phyloP scores from a whole-genome alignment of 2,797 vertebrate species.

The Parauchenoglanis punctatus region DNA sequence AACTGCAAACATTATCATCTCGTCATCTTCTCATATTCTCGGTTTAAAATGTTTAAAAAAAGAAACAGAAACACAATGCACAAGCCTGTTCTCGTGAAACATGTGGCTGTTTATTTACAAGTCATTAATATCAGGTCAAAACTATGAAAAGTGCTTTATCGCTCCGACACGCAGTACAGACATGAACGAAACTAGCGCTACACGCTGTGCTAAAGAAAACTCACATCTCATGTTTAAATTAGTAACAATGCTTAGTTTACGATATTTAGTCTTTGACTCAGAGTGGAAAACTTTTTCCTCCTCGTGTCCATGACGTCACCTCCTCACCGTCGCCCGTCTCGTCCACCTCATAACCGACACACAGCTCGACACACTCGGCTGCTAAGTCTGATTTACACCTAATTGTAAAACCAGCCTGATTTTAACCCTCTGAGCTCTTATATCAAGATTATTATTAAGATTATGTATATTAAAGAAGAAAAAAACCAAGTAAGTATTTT shows the following conservation, averaged over 20 bases:
- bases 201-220: constrained; percentile 43
- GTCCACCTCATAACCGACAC: background rate
- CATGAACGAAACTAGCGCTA: constrained; percentile 58
- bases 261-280: background rate
- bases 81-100: background rate
- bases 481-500: background rate
- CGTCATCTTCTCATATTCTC: background rate
- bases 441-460: background rate
- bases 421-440: background rate
- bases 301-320: background rate
- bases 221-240: constrained; percentile 19
- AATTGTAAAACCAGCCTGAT: background rate
- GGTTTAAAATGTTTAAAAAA: background rate
- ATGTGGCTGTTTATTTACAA: constrained; percentile 42
- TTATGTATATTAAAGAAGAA: background rate
- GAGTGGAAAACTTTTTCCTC: background rate
- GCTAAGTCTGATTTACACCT: background rate
- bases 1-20: background rate
- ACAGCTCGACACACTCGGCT: background rate
- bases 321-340: background rate
- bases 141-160: constrained; percentile 57
- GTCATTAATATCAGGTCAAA: constrained; percentile 36
- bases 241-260: background rate
- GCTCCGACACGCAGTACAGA: constrained; percentile 42
- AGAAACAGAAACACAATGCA: background rate